Base-by-base conservation (phyloP, 1,140 invertebrate species). In the Latrodectus geometricus region DNA sequence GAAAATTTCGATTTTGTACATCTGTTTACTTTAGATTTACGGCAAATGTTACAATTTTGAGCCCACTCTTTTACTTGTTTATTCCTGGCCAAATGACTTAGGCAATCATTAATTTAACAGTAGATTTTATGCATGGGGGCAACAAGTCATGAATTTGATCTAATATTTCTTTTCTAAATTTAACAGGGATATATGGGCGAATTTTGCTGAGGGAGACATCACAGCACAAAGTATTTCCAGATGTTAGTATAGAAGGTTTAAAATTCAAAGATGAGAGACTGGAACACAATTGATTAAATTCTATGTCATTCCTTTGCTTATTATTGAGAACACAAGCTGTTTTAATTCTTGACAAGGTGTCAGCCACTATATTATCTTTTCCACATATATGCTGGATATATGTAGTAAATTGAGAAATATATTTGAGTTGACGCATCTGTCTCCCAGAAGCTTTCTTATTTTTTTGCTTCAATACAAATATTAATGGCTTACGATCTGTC, bases 351-450 rank as follows among this genome's bases (percentile, higher is more conserved):
- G 87, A 88, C 15, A 82, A 68, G 7, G 87, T 20, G 66, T 88
- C 88, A 11, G 88, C 88, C 7, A 88, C 70, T 68, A 80, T 66
- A 74, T 92, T 92, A 8, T 90, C 87, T 2, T 87, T 78, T 15
- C 92, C 91, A 4, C 87, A 21, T 21, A 92, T 88, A 85, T 92
- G 89, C n/a, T 84, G 56, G 56, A 92, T 90, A 48, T 91, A 87
- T 0, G 90, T 91, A 0, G 90, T 89, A 82, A 90, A 92, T 88
- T 91, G 90, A 0, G 89, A 86, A 14, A 92, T 91, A 48, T 87
- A 90, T 76, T 92, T 89, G 0, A 92, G 83, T 17, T 92, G 90
- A 5, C 88, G 14, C 9, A 52, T 50, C 23, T 81, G 65, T 4
- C 78, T 66, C 1, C 49, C 76, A n/a, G 49, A 83, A 12, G 69